Evolutionary conservation across 2,888 invertebrate genomes (phyloP), one percentile per base, ranked within the genome.

Genomic region (Phyllotreta striolata): DNA sequence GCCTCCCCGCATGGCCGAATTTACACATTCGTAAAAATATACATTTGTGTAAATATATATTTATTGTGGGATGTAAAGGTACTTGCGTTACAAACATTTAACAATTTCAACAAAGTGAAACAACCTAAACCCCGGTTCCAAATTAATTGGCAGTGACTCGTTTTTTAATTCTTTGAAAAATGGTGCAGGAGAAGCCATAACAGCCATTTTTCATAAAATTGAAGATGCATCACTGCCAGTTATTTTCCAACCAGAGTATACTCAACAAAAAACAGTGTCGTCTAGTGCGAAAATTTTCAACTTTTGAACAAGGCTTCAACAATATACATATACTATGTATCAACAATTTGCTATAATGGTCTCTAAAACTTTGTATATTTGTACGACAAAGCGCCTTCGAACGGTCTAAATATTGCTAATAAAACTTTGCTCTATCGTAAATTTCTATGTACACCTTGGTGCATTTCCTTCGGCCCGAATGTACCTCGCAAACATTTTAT

Each of bases 351-450:
- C 58, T 58, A 24, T 51, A 51, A 51, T 35, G 51, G 35, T 7
- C 9, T 49, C 58, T 58, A 58, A 39, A 49, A 49, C 6, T 40
- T 40, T 58, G 47, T 58, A 58, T 58, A 49, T 49, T 57, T 57
- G 47, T 57, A 57, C 38, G 37, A 49, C 24, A 40, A 49, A 58
- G 47, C 47, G 38, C 9, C 49, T 40, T 39, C 40, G 40, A 58
- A 41, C 41, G 39, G 40, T n/a, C 47, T 49, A 47, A 47, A 49
- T 58, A 58, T 58, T 58, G 58, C 58, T 49, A 58, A 40, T 13
- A 51, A 8, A 51, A 34, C 37, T 2, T 51, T 51, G 37, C 4
- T 38, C n/a, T 40, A 34, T 9, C 13, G 13, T 54, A 38, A 24
- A 13, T 10, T 10, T 54, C 24, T 24, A 24, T 24, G 24, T 24